Conservation (phyloP, 1,140 invertebrate genomes). For the Laupala kohalensis region DNA sequence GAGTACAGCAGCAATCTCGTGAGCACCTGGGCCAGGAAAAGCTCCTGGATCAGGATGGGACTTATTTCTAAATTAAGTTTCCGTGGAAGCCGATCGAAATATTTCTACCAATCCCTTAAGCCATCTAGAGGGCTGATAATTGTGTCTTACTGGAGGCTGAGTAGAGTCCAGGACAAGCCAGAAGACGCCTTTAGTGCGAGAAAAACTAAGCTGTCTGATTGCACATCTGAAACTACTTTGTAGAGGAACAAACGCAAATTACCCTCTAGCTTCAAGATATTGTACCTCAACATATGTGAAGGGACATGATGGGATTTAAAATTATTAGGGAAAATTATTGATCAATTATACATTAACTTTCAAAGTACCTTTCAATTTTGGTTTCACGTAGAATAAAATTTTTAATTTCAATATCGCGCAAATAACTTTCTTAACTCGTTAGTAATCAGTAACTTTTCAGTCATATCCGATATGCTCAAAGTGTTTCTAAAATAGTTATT, state of each 20-base stretch:
- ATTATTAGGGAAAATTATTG: neutral
- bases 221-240: too few relatives aligned
- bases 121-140: neutral
- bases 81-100: neutral
- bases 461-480: neutral
- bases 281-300: too few relatives aligned
- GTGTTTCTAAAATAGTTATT: neutral
- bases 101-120: neutral
- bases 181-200: too few relatives aligned
- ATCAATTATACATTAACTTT: neutral
- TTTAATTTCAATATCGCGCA: neutral
- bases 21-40: neutral
- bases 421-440: neutral
- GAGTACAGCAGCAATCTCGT: neutral
- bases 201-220: too few relatives aligned
- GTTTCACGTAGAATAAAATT: neutral
- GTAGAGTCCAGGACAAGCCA: neutral
- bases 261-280: too few relatives aligned
- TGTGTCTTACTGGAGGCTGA: neutral
- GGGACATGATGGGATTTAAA: neutral
- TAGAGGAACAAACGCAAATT: too few relatives aligned
- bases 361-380: neutral
- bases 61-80: neutral
- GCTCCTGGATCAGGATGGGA: neutral
- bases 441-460: neutral